Conservation (phyloP, 2,797 vertebrate species). For the Sebastes aleutianus region DNA sequence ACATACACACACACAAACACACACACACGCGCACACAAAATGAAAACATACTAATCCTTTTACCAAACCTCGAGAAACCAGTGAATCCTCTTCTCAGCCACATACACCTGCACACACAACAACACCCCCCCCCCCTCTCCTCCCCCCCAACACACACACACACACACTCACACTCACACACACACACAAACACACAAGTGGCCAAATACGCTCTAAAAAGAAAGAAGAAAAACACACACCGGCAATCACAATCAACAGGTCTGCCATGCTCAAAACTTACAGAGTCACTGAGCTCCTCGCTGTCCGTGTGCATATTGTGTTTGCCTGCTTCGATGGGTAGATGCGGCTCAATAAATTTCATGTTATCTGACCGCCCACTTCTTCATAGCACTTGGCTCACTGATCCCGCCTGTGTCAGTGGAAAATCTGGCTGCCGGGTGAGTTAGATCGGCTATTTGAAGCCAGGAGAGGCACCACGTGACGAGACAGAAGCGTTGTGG, state of each 20-base stretch:
- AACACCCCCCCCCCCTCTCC: background rate
- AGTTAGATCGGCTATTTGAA: constrained; percentile 79
- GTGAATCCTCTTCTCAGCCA: constrained; percentile 31
- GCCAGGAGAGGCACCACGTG: constrained; percentile 77
- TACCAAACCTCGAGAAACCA: constrained; percentile 50
- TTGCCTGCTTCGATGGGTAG: constrained; percentile 77
- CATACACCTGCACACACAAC: constrained; percentile 19
- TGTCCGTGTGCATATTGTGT: constrained; percentile 82
- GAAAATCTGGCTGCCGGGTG: constrained; percentile 77
- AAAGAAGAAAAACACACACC: constrained; percentile 1
- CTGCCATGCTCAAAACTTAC: constrained; percentile 66
- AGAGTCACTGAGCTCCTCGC: constrained; percentile 79
- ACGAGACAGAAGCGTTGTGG: constrained; percentile 63
- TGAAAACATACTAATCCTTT: constrained; percentile 48
- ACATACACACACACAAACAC: background rate
- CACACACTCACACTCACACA: no score
- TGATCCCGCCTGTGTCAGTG: constrained; percentile 79
- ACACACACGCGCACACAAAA: constrained; percentile 22
- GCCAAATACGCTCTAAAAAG: constrained; percentile 6
- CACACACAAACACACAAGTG: background rate
- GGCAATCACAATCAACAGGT: constrained; percentile 69
- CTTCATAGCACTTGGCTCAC: constrained; percentile 82
- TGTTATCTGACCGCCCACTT: constrained; percentile 84
- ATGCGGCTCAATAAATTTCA: constrained; percentile 81
- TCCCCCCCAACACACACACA: no score